Conservation (phyloP, 1,140 invertebrate species). For the Eumeta japonica region DNA sequence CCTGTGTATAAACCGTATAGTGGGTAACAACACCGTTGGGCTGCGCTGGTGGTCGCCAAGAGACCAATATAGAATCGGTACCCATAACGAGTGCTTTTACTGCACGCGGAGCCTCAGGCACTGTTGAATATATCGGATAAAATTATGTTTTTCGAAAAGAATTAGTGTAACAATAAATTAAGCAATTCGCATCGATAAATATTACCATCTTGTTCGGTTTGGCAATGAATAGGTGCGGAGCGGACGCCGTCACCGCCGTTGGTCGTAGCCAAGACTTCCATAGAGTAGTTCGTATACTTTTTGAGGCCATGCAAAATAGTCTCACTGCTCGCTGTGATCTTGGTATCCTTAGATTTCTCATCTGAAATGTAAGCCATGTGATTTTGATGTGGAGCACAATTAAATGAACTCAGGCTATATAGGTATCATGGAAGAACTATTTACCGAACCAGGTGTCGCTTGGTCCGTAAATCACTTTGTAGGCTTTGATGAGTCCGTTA, state of each 20-base stretch:
- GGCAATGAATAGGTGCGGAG: constrained; percentile 86
- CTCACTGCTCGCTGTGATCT: constrained; percentile 87
- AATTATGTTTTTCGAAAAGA: too few species aligned
- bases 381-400: not conserved
- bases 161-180: constrained; percentile 5
- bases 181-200: too few species aligned
- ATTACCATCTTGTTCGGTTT: constrained; percentile 93
- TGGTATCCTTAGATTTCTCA: constrained; percentile 87
- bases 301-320: constrained; percentile 89
- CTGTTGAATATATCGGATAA: too few species aligned
- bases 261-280: constrained; percentile 93
- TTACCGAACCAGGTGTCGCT: constrained; percentile 87
- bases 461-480: constrained; percentile 93
- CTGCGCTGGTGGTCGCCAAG: constrained; percentile 88
- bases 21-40: constrained; percentile 91
- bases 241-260: constrained; percentile 94
- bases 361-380: constrained; percentile 56
- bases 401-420: not conserved
- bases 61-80: constrained; percentile 84
- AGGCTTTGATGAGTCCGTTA: constrained; percentile 93
- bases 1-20: constrained; percentile 89
- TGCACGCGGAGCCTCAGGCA: constrained; percentile 86
- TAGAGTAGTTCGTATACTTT: constrained; percentile 96
- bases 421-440: constrained; percentile 29
- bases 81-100: constrained; percentile 93